phyloP scores from a whole-genome alignment of 2,797 vertebrate species.

The Morelia viridis region DNA sequence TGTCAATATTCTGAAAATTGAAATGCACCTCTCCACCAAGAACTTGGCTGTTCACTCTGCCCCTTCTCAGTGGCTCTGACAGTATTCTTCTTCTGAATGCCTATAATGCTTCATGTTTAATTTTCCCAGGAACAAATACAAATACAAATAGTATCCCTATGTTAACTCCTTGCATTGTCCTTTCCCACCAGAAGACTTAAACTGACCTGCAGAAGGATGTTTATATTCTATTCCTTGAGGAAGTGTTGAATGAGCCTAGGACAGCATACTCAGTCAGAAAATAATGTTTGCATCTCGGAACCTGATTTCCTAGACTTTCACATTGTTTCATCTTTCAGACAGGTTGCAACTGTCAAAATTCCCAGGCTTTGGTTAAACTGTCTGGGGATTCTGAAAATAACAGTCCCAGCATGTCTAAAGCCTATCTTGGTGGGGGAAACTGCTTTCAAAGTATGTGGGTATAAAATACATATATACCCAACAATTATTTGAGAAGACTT shows the following conservation, averaged over 20 bases:
- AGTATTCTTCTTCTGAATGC: background rate
- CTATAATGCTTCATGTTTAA: background rate
- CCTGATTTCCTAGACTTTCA: background rate
- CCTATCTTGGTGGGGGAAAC: background rate
- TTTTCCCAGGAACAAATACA: background rate
- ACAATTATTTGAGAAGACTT: background rate
- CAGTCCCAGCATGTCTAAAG: background rate
- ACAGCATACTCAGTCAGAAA: background rate
- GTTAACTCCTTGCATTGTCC: background rate
- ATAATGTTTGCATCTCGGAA: background rate
- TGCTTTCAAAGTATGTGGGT: background rate
- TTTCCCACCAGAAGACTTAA: background rate
- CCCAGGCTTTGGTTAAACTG: background rate
- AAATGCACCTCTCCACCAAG: background rate
- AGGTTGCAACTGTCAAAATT: background rate
- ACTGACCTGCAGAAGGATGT: background rate
- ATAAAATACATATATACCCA: background rate
- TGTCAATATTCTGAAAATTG: background rate
- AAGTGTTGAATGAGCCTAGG: background rate
- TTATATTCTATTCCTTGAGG: background rate
- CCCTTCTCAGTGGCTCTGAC: background rate
- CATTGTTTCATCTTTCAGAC: background rate
- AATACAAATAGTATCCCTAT: background rate
- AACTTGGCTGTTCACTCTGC: background rate
- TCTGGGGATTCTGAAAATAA: background rate